Evolutionary conservation across 2,888 invertebrate species (phyloP), one percentile per base, ranked within the genome.

Genomic region (Deilephila porcellus): DNA sequence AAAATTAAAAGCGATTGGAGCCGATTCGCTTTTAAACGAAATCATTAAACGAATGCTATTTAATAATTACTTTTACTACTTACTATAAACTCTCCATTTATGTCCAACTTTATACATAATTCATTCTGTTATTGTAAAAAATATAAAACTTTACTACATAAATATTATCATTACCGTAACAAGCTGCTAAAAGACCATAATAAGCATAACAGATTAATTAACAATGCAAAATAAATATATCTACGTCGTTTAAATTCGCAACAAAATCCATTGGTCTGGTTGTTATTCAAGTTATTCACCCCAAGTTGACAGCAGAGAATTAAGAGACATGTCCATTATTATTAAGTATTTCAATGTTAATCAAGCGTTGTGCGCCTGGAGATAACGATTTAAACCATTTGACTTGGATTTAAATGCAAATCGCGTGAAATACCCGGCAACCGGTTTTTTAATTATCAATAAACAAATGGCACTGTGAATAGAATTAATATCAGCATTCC

Each of bases 301-400:
- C 25, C 52, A 52, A 67, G 45, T 6, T 5, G 67, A 45, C 45
- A 45, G 60, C 52, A 67, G 5, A 25, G 67, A 20, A 67, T 52
- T 67, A 67, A 67, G 25, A 25, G 52, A 52, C 45, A 52, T 52
- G 45, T 52, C 67, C 25, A 25, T 52, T 56, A 56, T 67, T 67
- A 67, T 25, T 19, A 67, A 20, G 25, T 67, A 67, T 52, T 52
- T 67, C 45, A 52, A 67, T 67, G 67, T 52, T 67, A 67, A 67
- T 45, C 67, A 67, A 67, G 67, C 52, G 67, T 67, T 14, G 25
- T 67, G 67, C 17, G 67, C 17, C 20, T 45, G 17, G 67, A 67
- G 67, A 67, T 45, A 67, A 52, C 67, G 52, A 67, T 67, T 67
- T 67, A 6, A 67, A 67, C 37, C 67, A 17, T 52, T 67, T 52